Base-by-base conservation (phyloP, 2,113 vertebrate genomes). In the Corvus cornix region DNA sequence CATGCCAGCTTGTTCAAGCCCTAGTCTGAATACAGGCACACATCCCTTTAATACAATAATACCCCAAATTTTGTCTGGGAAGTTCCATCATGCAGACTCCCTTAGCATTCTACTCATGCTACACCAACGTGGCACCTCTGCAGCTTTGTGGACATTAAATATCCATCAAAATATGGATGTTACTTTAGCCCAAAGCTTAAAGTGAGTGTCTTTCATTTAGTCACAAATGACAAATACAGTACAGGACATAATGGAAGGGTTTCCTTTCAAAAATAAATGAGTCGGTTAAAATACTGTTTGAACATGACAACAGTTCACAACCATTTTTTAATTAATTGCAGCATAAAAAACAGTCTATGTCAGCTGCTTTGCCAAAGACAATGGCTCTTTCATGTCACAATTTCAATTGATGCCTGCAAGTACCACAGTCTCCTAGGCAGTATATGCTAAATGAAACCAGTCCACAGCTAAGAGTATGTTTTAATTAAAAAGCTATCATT, bases 351-450 rank as follows among this genome's bases (percentile, higher is more conserved):
- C 84, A 79, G 64, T 37, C 35, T 48, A 35, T 66, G 43, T 33
- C 60, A 97, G 95, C 87, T 95, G 86, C 83, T 95, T 67, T 74
- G 66, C 88, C 76, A 48, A 91, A 87, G 90, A 97, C 92, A 95
- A 95, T 76, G 49, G 84, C 48, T 93, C 95, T 96, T 97, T 97
- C 84, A 89, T 94, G 87, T 84, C 74, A 80, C 75, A 55, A 18
- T 46, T 69, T 66, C 76, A 94, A 66, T 1, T 18, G 68, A 90
- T 48, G 83, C 74, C 30, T 84, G 52, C 46, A 91, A 91, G 44
- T 27, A 62, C 63, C 48, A 63, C 30, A 46, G 39, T 63, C 55
- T 84, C 89, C 63, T 39, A 77, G 76, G 82, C 72, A 68, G 28
- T 37, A 46, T 22, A 88, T 8, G 51, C 69, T 79, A 84, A 70